Base-by-base conservation (phyloP, 2,888 invertebrate species). In the Rotaria magnacalcarata region DNA sequence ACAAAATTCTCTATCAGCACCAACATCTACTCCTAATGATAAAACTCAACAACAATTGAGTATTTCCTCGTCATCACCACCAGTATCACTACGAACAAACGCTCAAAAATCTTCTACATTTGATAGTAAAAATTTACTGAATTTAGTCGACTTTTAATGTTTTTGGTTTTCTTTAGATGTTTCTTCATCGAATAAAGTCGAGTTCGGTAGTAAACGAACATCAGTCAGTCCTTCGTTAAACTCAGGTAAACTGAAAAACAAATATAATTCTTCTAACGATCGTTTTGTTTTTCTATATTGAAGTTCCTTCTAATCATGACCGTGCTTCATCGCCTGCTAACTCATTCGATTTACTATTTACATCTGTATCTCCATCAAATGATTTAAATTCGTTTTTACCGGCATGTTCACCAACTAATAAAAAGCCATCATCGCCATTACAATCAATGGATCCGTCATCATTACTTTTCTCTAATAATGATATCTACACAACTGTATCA, bases 161-260 rank as follows among this genome's bases (percentile, higher is more conserved):
- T 1, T 52, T 52, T 14, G 4, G 11, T 52, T 3, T 52, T 52
- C 52, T 52, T 11, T 16, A 80, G 80, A 41, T 80, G 80, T 80
- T 4, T 47, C 80, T 11, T 80, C 80, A 47, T 47, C 80, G 6
- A 19, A 47, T 47, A 47, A 16, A 1, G 80, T 80, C 10, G 80
- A 80, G 24, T 80, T 80, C 11, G 80, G 80, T 47, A 47, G 80
- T 47, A 80, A 80, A 43, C 80, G 80, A 24, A 80, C 47, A 24
- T 7, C 80, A 24, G 34, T 67, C 16, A 43, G 80, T 47, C 80
- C 47, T 24, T 80, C 80, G 16, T 47, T 80, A 80, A 16, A 24
- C 8, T 80, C 80, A 4, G 47, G 80, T 80, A 80, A 80, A 47
- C 10, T 8, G n/a, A 14, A 60, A 10, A 60, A 11, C 4, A n/a